Percentiles rank a stretch among this genome's conserved stretches.
phyloP scores from a whole-genome alignment of 2,113 vertebrate genomes.

The Hipposideros armiger region DNA sequence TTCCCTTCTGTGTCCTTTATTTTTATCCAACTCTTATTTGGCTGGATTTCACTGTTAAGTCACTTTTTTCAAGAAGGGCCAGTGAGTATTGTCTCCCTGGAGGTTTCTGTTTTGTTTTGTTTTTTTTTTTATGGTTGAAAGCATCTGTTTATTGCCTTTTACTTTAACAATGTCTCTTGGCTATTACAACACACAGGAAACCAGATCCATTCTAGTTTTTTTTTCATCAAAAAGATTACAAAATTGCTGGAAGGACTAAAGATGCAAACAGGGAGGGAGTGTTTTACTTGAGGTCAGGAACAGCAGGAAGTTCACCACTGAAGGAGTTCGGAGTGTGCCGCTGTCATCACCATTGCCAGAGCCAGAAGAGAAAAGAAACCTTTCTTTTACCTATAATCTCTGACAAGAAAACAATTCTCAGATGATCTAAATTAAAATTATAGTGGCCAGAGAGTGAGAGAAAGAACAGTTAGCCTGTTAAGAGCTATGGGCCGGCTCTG shows the following conservation, averaged over 20 bases:
- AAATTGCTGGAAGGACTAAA: constrained; percentile 15
- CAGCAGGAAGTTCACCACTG: neutral
- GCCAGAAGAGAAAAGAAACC: neutral
- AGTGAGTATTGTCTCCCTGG: neutral
- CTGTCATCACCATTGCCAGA: neutral
- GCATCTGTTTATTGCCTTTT: constrained; percentile 26
- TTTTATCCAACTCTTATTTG: constrained; percentile 24
- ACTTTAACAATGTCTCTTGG: neutral
- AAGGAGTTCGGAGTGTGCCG: neutral
- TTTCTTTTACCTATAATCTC: neutral
- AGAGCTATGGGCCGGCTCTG: neutral
- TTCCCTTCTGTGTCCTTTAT: neutral
- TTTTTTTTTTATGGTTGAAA: neutral
- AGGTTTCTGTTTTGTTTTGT: neutral
- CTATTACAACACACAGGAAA: neutral
- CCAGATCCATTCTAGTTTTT: neutral
- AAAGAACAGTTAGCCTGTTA: neutral
- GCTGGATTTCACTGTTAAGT: constrained; percentile 1
- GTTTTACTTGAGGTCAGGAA: neutral
- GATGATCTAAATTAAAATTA: neutral
- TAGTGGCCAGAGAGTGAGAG: neutral
- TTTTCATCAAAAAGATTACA: constrained; percentile 21
- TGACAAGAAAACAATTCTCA: neutral
- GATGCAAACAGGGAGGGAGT: neutral
- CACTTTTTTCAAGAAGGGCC: neutral